Percentiles rank a stretch among this genome's conserved stretches.
phyloP scores from a whole-genome alignment of 1,140 invertebrate species.

The Eurosta solidaginis region DNA sequence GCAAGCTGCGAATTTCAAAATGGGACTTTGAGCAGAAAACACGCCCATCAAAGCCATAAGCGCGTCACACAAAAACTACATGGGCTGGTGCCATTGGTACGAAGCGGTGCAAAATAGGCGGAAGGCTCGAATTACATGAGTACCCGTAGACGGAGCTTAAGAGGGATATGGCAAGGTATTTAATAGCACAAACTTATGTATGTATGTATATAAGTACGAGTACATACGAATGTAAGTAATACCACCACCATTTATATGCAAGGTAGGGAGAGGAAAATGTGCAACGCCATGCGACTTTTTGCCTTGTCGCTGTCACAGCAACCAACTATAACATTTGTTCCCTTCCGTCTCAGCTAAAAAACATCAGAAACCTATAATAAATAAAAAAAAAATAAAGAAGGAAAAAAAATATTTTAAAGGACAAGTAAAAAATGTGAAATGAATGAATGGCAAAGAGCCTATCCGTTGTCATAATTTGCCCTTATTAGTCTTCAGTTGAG shows the following conservation, averaged over 20 bases:
- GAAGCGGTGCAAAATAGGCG: slow-evolving; percentile 15
- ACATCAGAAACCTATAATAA: neutral
- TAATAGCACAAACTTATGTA: neutral
- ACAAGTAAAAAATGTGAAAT: neutral
- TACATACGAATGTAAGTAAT: neutral
- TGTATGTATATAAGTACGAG: neutral
- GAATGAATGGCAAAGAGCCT: neutral
- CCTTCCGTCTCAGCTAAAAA: neutral
- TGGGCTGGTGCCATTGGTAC: neutral
- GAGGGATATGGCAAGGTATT: neutral
- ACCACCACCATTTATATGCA: neutral
- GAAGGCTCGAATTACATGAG: slow-evolving; percentile 21
- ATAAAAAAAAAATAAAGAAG: neutral
- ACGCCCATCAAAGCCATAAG: slow-evolving; percentile 19
- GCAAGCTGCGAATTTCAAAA: slow-evolving; percentile 12
- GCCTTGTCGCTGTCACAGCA: neutral
- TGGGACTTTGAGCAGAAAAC: neutral
- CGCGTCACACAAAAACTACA: slow-evolving; percentile 13
- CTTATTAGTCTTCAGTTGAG: slow-evolving; percentile 11
- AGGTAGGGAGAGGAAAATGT: neutral
- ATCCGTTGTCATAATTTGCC: slow-evolving; percentile 24
- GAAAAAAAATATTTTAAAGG: neutral
- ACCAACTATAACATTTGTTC: neutral
- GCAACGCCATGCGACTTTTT: slow-evolving; percentile 24
- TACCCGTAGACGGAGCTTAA: neutral